phyloP scores from a whole-genome alignment of 2,888 invertebrate genomes.

The Uloborus plumipes region DNA sequence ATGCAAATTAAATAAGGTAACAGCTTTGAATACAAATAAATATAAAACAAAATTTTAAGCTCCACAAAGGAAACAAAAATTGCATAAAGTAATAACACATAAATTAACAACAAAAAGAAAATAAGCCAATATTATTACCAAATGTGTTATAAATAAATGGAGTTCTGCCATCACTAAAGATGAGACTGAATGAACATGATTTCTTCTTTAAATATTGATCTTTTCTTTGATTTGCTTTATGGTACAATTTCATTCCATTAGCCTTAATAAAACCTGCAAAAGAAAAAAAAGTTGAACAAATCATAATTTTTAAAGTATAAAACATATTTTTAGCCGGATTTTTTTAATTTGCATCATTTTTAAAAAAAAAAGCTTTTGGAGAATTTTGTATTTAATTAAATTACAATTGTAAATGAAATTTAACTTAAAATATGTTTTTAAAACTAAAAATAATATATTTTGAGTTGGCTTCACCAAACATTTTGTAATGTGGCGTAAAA shows the following conservation, averaged over 20 bases:
- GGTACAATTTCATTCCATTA: conserved; percentile 41
- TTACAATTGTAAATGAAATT: too few relatives aligned
- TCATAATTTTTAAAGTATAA: neutral
- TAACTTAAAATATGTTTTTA: too few relatives aligned
- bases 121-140: conserved; percentile 19
- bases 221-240: conserved; percentile 40
- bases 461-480: too few relatives aligned
- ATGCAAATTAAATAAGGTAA: too few relatives aligned
- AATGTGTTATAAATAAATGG: conserved; percentile 43
- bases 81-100: neutral
- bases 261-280: conserved; percentile 50
- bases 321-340: too few relatives aligned
- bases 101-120: neutral
- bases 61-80: neutral
- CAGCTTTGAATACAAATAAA: too few relatives aligned
- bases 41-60: neutral
- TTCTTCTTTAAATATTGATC: conserved; percentile 33
- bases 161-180: conserved; percentile 57
- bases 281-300: neutral
- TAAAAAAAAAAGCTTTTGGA: too few relatives aligned
- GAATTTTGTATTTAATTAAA: too few relatives aligned
- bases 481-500: too few relatives aligned
- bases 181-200: conserved; percentile 32
- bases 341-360: too few relatives aligned
- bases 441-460: too few relatives aligned